Base-by-base conservation (phyloP, 1,140 invertebrate genomes). In the Pseudomyrmex gracilis region DNA sequence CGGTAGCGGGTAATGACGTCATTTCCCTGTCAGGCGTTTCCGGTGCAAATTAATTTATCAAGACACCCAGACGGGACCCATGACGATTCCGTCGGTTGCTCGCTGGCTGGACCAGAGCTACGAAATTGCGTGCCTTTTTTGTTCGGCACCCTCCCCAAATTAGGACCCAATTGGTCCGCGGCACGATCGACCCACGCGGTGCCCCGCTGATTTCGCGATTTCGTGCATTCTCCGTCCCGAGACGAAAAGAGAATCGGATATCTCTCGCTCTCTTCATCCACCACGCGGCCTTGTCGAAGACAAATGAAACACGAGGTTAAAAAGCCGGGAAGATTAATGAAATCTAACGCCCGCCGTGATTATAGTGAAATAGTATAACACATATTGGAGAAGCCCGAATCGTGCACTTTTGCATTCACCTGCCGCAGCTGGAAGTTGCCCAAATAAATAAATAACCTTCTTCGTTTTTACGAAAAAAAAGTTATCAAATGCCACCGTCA, bases 41-140 rank as follows among this genome's bases (percentile, higher is more conserved):
- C 91, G 89, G 92, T 90, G 90, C 85, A 91, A 93, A 93, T 93
- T 92, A 93, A 93, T 93, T 92, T 92, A 93, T 93, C 92, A 92
- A 90, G 67, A 82, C 55, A 51, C 63, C 78, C 51, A 51, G 57
- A 53, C 71, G 43, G 57, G 10, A 15, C 45, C 24, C 60, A 60
- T n/a, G 57, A 77, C 49, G 51, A 73, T 86, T 70, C 67, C 77
- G 77, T 64, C 49, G 43, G 12, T 70, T 55, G 67, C 61, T 85
- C 55, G 73, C 47, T 57, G 66, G 55, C 68, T 78, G 74, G 87
- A 76, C 60, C 84, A 83, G 80, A 61, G 68, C 82, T 83, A 87
- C 82, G 67, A 89, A 89, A 89, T 89, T 86, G 87, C 74, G 61
- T 60, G 49, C 63, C 86, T 88, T 89, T 89, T 89, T 89, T 89